Conservation (phyloP, 1,140 invertebrate species). For the Saccostrea echinata region DNA sequence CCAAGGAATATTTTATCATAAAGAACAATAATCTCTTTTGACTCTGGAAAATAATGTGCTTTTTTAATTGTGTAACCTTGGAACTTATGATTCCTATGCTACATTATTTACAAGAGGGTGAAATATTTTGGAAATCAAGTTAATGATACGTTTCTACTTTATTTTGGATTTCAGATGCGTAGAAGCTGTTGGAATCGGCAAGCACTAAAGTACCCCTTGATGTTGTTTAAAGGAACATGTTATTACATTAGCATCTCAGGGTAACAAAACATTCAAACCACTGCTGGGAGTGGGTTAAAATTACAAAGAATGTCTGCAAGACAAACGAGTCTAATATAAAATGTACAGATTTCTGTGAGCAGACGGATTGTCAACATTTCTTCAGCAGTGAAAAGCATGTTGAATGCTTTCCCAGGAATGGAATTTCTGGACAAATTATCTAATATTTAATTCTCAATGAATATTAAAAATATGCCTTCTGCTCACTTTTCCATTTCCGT, state of each 20-base stretch:
- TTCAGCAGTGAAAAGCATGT: neutral
- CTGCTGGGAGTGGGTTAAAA: constrained; percentile 5
- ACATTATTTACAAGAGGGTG: neutral
- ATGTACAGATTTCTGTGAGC: neutral
- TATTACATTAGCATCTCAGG: constrained; percentile 23
- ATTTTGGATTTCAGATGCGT: constrained; percentile 7
- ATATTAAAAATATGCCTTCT: neutral
- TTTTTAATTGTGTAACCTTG: constrained; percentile 14
- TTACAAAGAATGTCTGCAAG: constrained; percentile 12
- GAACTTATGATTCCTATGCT: neutral
- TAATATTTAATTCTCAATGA: constrained; percentile 12
- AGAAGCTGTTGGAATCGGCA: constrained; percentile 20
- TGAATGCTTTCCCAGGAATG: neutral
- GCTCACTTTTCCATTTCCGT: neutral
- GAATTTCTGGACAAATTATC: neutral
- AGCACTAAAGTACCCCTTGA: neutral
- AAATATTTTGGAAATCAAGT: constrained; percentile 1
- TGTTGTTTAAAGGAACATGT: constrained; percentile 13
- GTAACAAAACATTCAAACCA: constrained; percentile 25
- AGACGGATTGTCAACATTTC: constrained; percentile 33
- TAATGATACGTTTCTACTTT: constrained; percentile 24
- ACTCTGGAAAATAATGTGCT: neutral
- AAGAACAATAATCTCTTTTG: neutral
- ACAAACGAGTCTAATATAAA: constrained; percentile 25
- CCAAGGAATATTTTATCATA: neutral